Percentiles rank a stretch among this genome's conserved stretches.
phyloP scores from a whole-genome alignment of 2,888 invertebrate genomes.

The Trisateles emortualis region DNA sequence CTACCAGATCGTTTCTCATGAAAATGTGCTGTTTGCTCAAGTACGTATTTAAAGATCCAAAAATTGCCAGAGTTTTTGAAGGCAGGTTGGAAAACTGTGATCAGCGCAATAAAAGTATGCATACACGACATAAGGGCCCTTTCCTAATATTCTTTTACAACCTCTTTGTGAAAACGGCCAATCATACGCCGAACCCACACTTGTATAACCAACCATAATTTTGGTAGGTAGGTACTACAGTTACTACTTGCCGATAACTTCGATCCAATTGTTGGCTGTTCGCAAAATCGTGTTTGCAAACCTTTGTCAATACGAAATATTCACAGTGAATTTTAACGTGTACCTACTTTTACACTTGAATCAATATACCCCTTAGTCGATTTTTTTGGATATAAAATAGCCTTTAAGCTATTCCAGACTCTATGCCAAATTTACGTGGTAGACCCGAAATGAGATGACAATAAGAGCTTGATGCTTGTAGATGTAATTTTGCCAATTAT shows the following conservation, averaged over 20 bases:
- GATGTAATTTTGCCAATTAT: no score
- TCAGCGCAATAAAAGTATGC: slow-evolving; percentile 41
- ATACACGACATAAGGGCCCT: slow-evolving; percentile 26
- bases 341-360: no score
- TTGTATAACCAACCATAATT: slow-evolving; percentile 24
- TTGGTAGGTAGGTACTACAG: no score
- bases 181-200: slow-evolving; percentile 18
- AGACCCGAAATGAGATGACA: no score
- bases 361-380: no score
- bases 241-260: slow-evolving; percentile 14
- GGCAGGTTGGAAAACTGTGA: slow-evolving; percentile 27
- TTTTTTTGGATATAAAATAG: no score
- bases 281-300: slow-evolving; percentile 15
- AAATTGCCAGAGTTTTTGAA: slow-evolving; percentile 26
- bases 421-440: no score
- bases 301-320: slow-evolving; percentile 23
- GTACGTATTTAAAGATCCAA: neutral
- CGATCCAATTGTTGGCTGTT: slow-evolving; percentile 21
- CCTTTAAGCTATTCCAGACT: no score
- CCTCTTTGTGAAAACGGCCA: slow-evolving; percentile 24
- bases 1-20: neutral
- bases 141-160: slow-evolving; percentile 31
- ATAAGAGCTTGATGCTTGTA: no score
- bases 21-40: slow-evolving; percentile 6
- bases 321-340: no score